phyloP scores from a whole-genome alignment of 2,797 vertebrate genomes.

The Hybognathus amarus region DNA sequence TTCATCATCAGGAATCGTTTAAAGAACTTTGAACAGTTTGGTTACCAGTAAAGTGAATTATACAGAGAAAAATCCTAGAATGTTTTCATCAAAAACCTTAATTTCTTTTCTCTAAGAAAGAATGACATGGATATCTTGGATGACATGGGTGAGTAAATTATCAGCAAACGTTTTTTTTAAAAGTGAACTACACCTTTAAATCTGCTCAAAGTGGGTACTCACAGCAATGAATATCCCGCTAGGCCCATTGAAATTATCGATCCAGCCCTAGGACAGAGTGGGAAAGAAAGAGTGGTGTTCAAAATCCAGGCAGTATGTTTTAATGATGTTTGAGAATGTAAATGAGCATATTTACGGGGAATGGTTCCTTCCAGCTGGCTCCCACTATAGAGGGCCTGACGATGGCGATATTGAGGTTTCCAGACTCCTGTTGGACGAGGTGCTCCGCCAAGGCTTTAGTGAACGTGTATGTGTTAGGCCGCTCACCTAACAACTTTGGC shows the following conservation, averaged over 20 bases:
- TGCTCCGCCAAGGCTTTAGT: conserved; percentile 97
- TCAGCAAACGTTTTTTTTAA: no score
- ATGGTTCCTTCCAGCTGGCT: conserved; percentile 98
- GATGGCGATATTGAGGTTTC: conserved; percentile 91
- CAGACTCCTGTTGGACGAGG: conserved; percentile 91
- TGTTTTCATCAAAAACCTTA: no score
- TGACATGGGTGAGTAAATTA: no score
- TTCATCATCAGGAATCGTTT: no score
- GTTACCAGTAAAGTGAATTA: no score
- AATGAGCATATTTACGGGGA: conserved; percentile 86
- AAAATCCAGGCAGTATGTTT: conserved; percentile 8
- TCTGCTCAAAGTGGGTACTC: conserved; percentile 69
- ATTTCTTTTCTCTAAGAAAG: no score
- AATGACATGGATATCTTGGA: no score
- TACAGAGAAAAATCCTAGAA: no score
- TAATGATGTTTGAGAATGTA: neutral
- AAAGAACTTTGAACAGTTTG: no score
- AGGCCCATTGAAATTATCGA: conserved; percentile 98
- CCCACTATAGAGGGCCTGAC: conserved; percentile 96
- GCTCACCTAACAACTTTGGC: conserved; percentile 90
- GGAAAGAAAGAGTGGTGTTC: conserved; percentile 47
- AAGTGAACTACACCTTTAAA: neutral
- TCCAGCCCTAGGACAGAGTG: conserved; percentile 87
- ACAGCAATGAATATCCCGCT: conserved; percentile 98
- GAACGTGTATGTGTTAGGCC: conserved; percentile 95